Evolutionary conservation across 2,797 vertebrate genomes (phyloP).

Genomic region (Pseudopleuronectes americanus): DNA sequence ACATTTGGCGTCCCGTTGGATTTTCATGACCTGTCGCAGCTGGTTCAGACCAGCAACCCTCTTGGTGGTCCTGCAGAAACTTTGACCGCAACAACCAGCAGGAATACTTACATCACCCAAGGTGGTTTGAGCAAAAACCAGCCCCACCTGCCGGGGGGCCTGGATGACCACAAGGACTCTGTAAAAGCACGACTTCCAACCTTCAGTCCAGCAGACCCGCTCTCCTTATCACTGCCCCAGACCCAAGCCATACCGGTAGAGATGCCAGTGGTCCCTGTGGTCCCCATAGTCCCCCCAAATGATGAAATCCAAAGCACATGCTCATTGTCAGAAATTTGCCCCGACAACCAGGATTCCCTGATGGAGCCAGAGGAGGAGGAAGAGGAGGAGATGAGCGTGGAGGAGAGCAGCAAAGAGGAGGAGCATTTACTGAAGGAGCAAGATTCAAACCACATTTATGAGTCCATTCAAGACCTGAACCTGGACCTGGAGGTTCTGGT

Average conservation of each 20-base stretch:
- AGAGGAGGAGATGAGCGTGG: slow-evolving; percentile 24
- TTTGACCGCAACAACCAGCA: background rate
- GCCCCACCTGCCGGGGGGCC: slow-evolving; percentile 3
- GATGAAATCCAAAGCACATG: background rate
- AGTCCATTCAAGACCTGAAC: slow-evolving; percentile 83
- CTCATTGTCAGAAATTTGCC: background rate
- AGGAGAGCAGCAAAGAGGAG: slow-evolving; percentile 17
- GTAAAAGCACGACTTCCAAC: slow-evolving; percentile 66
- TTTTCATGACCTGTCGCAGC: slow-evolving; percentile 52
- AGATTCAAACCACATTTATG: slow-evolving; percentile 83
- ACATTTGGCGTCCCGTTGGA: slow-evolving; percentile 81
- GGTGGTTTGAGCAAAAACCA: slow-evolving; percentile 46
- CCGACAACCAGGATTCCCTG: slow-evolving; percentile 30
- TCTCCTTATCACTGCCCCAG: slow-evolving; percentile 15
- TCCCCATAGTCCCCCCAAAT: background rate
- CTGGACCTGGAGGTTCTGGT: slow-evolving; percentile 68
- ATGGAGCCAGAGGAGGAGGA: slow-evolving; percentile 14
- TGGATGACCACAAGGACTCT: slow-evolving; percentile 36
- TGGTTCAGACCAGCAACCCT: slow-evolving; percentile 12
- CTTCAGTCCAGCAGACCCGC: slow-evolving; percentile 77
- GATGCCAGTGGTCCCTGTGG: slow-evolving; percentile 53
- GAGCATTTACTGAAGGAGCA: slow-evolving; percentile 44
- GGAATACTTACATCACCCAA: slow-evolving; percentile 24
- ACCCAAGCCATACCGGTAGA: slow-evolving; percentile 72
- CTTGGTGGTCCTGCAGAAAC: slow-evolving; percentile 16